Evolutionary conservation across 2,797 vertebrate genomes (phyloP), one percentile per base, ranked within the genome.

Genomic region (Aeoliscus strigatus): DNA sequence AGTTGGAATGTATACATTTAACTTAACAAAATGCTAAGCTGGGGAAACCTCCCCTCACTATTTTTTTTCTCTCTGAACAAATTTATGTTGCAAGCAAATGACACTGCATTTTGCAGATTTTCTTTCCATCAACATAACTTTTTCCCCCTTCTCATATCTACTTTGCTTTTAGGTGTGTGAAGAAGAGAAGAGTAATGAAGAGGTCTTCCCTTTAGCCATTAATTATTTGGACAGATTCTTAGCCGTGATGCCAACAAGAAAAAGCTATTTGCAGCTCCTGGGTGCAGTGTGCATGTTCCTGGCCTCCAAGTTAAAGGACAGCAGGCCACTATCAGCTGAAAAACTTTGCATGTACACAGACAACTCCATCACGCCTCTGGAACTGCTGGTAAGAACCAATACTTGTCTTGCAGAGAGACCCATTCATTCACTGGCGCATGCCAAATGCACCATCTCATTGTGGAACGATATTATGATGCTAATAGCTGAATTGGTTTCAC

Each of bases 141-240:
- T 23, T 15, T 16, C 7, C 14, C 8, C 27, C 3, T 9, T 34
- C 9, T 14, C 10, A 9, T 32, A 11, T 49, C 18, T 11, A 25
- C 18, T 63, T 10, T 42, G 2, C 30, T 27, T 26, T 13, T 52
- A 97, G 94, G 94, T 97, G 41, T 97, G 93, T 38, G 94, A 98
- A 77, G 93, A 92, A 48, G 92, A 94, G 84, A 92, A 90, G 55
- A 90, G 90, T 23, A 91, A 92, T 72, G 91, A 95, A 77, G 93
- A 94, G 13, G 91, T 97, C 57, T 97, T 98, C 73, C 91, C 94
- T 46, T 75, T 97, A 86, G 91, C 95, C 60, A 92, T 98, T 87
- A 98, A 97, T 85, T 98, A 98, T 81, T 89, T 97, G 90, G 95
- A 98, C 84, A 89, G 94, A 71, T 95, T 92, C 83, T 84, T 98